A percentile compares a stretch with the other conserved stretches of the same genome.
These are phyloP conservation scores for Megalops cyprinoides DNA, from an alignment of 2,797 vertebrate species.

Conservation along the genomic window DNA sequence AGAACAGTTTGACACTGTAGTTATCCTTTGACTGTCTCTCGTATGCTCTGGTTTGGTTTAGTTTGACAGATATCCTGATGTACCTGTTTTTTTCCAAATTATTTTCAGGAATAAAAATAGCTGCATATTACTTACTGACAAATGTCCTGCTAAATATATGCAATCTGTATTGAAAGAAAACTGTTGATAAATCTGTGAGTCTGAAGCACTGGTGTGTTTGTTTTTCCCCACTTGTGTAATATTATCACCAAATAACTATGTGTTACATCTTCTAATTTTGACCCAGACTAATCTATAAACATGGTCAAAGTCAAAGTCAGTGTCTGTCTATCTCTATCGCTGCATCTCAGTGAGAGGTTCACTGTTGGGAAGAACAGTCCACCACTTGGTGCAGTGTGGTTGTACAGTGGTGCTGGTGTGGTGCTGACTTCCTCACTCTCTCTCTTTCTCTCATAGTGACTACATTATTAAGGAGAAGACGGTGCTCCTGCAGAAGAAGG, in stretches of 20 bases:
- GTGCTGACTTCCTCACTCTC: conserved; percentile 9
- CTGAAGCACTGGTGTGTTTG: not conserved
- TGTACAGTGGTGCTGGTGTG: conserved; percentile 51
- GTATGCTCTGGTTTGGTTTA: not conserved
- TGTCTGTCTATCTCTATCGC: too few species aligned
- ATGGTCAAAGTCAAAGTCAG: too few species aligned
- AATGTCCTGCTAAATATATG: not conserved
- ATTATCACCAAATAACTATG: not conserved
- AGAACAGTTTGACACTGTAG: not conserved
- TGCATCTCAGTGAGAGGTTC: not conserved
- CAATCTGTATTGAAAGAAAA: not conserved
- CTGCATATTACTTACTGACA: not conserved
- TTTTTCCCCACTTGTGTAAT: not conserved
- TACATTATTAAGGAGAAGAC: conserved; percentile 98
- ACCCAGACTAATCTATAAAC: not conserved
- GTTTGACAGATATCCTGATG: not conserved
- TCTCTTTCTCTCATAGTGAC: conserved; percentile 74
- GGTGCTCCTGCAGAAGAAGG: conserved; percentile 93
- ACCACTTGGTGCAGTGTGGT: conserved; percentile 62
- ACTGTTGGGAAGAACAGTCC: conserved; percentile 7
- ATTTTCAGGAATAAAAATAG: not conserved
- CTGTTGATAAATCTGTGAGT: not conserved
- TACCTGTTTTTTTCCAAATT: not conserved
- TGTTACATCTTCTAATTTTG: not conserved
- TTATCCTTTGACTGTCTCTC: not conserved